A percentile compares a stretch with the other conserved stretches of the same genome.
phyloP scores from a whole-genome alignment of 37 sponge, comb jelly and placozoan species.

The Halichondria panicea region DNA sequence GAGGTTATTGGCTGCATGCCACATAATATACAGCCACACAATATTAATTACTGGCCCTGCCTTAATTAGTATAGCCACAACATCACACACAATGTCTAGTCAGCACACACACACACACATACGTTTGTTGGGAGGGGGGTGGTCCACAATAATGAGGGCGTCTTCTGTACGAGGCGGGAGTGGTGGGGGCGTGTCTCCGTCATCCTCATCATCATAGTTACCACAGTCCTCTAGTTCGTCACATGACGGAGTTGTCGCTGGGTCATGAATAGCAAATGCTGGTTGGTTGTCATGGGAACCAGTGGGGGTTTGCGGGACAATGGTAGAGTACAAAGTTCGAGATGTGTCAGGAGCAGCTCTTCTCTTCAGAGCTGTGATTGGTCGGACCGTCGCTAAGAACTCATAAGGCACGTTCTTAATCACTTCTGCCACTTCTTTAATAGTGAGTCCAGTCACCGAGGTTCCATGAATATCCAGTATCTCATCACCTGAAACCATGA shows the following conservation, averaged over 20 bases:
- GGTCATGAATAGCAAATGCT: background rate
- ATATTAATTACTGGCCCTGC: background rate
- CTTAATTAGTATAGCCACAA: no score
- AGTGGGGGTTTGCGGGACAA: background rate
- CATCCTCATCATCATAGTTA: slow-evolving; percentile 60
- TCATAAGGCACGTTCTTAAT: slow-evolving; percentile 50
- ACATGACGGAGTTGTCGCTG: background rate
- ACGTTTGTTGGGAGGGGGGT: slow-evolving; percentile 9
- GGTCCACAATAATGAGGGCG: slow-evolving; percentile 37
- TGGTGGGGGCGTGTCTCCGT: slow-evolving; percentile 33
- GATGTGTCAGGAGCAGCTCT: background rate
- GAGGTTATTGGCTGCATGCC: background rate
- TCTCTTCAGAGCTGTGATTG: slow-evolving; percentile 44
- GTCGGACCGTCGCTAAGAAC: slow-evolving; percentile 77
- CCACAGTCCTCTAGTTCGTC: slow-evolving; percentile 59
- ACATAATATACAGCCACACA: background rate
- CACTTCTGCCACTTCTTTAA: slow-evolving; percentile 56
- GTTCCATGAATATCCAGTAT: slow-evolving; percentile 74
- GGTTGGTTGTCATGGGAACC: background rate
- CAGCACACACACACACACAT: no score
- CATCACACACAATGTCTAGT: no score
- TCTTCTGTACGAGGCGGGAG: slow-evolving; percentile 52
- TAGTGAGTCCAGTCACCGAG: slow-evolving; percentile 30
- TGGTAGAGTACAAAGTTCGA: background rate
- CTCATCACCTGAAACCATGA: slow-evolving; percentile 59